A percentile compares a stretch with the other conserved stretches of the same genome.
Conservation (phyloP, 2,888 invertebrate species). For the Choreutis nemorana region DNA sequence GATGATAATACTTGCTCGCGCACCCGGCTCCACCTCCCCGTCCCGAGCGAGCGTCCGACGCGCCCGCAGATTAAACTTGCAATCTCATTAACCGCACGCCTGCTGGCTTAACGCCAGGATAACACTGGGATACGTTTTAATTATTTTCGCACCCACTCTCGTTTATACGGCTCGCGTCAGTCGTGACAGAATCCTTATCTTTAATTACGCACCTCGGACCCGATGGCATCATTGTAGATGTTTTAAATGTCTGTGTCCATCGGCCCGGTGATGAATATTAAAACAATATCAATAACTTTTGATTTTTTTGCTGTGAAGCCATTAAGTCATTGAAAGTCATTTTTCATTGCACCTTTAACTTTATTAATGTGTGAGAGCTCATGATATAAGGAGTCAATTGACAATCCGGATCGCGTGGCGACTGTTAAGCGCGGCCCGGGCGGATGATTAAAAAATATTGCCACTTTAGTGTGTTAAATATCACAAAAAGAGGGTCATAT, state of each 20-base stretch:
- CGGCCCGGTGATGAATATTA: no score
- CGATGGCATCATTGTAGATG: no score
- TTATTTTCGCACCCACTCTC: conserved; percentile 25
- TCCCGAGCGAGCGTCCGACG: conserved; percentile 8
- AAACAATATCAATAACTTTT: no score
- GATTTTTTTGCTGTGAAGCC: conserved; percentile 7
- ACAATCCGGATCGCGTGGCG: conserved; percentile 34
- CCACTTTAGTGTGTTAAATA: conserved; percentile 49
- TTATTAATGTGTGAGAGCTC: conserved; percentile 21
- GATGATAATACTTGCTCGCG: conserved; percentile 35
- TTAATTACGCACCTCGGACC: no score
- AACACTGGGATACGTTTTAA: conserved; percentile 33
- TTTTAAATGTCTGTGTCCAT: no score
- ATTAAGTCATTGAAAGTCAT: conserved; percentile 8
- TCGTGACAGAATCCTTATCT: no score
- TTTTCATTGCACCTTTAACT: conserved; percentile 14
- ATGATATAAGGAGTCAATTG: conserved; percentile 43
- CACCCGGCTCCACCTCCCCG: not conserved
- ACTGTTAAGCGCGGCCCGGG: conserved; percentile 29
- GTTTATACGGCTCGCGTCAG: conserved; percentile 19
- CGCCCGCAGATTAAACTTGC: conserved; percentile 41
- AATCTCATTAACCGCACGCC: conserved; percentile 38
- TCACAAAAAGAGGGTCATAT: conserved; percentile 52
- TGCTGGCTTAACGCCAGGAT: conserved; percentile 24
- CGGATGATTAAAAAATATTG: conserved; percentile 48